A percentile compares a stretch with the other conserved stretches of the same genome.
These are phyloP conservation scores for Cheiracanthium punctorium DNA, from an alignment of 2,888 invertebrate genomes.

Conservation along the genomic window DNA sequence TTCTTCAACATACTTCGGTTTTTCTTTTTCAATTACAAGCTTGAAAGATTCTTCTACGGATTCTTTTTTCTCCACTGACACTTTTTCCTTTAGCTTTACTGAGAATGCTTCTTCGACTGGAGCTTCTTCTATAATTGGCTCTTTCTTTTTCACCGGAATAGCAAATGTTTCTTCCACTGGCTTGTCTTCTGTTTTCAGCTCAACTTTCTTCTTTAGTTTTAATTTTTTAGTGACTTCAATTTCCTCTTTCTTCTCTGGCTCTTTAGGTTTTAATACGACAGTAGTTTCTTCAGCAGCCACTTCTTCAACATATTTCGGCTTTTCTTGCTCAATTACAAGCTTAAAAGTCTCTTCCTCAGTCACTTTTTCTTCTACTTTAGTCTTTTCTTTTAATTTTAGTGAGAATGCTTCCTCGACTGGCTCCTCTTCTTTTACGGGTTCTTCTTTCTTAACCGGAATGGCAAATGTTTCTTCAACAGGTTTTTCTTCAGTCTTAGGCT, in stretches of 20 bases:
- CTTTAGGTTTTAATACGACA: too few species aligned
- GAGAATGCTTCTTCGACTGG: conserved; percentile 50
- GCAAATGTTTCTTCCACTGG: conserved; percentile 65
- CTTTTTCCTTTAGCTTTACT: conserved; percentile 68
- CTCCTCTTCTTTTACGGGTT: conserved; percentile 33
- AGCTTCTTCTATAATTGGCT: conserved; percentile 56
- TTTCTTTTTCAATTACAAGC: conserved; percentile 71
- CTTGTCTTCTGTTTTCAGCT: conserved; percentile 51
- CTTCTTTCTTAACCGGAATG: conserved; percentile 26
- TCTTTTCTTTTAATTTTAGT: conserved; percentile 18
- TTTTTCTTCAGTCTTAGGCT: conserved; percentile 37
- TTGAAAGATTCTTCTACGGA: conserved; percentile 28
- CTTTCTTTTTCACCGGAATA: conserved; percentile 43
- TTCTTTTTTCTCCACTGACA: conserved; percentile 42
- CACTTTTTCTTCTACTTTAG: conserved; percentile 21
- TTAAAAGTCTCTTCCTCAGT: neutral
- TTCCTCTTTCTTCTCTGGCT: conserved; percentile 34
- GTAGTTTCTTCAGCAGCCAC: conserved; percentile 72
- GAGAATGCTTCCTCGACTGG: conserved; percentile 51
- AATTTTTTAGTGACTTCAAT: conserved; percentile 72
- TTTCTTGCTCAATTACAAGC: conserved; percentile 51
- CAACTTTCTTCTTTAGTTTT: conserved; percentile 72
- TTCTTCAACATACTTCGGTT: conserved; percentile 54
- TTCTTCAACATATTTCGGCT: conserved; percentile 72
- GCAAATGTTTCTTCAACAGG: conserved; percentile 65